These are phyloP conservation scores for Acridotheres tristis DNA, from an alignment of 2,797 vertebrate species.

Conservation along the genomic window DNA sequence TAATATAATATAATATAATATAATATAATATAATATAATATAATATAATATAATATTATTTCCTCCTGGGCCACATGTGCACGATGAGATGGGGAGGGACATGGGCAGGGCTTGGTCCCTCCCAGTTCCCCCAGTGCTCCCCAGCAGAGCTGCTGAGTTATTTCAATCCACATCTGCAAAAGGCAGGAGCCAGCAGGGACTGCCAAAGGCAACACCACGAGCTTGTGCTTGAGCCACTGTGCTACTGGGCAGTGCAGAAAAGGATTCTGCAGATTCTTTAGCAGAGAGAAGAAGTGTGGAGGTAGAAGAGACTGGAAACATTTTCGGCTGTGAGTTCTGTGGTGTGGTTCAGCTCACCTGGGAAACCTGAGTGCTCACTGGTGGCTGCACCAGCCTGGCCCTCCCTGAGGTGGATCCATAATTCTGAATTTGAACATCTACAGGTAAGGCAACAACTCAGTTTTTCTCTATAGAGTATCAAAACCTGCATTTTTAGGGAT, in stretches of 20 bases:
- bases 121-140: not conserved
- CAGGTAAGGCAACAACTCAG: fast-evolving
- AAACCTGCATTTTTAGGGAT: not conserved
- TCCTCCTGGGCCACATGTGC: fast-evolving
- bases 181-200: not conserved
- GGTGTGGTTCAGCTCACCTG: not conserved
- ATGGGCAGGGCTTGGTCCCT: not conserved
- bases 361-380: not conserved
- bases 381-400: not conserved
- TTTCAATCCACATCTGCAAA: not conserved
- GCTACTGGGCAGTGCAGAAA: not conserved
- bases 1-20: not conserved
- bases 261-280: not conserved
- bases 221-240: not conserved
- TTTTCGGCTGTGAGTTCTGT: not conserved
- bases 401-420: fast-evolving
- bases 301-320: fast-evolving
- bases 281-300: not conserved
- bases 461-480: not conserved
- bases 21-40: too few relatives aligned
- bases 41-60: not conserved
- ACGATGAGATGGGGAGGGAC: fast-evolving
- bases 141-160: not conserved
- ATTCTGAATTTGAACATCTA: too few relatives aligned
- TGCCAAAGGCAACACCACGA: not conserved